Evolutionary conservation across 2,888 invertebrate species (phyloP).

Genomic region (Tanypteryx hageni): DNA sequence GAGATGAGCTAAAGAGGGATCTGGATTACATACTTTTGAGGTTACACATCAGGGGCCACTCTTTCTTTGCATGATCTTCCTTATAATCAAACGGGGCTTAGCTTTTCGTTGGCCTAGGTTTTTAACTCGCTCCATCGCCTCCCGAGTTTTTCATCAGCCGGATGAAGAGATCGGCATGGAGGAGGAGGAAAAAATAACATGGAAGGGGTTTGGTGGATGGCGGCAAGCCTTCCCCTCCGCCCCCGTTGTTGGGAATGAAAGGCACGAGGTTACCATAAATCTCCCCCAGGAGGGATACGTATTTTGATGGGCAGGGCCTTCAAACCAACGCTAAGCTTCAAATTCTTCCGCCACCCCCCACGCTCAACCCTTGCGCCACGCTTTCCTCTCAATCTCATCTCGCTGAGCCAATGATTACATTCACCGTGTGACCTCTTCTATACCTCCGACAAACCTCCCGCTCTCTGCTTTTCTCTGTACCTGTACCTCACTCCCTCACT

Average conservation of each 20-base stretch:
- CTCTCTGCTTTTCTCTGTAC: not conserved
- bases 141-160: not conserved
- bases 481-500: not conserved
- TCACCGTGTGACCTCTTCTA: not conserved
- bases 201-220: not conserved
- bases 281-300: slow-evolving; percentile 13
- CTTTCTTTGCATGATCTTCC: not conserved
- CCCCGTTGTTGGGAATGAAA: not conserved
- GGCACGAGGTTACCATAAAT: slow-evolving; percentile 6
- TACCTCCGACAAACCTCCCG: not conserved
- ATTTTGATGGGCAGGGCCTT: slow-evolving; percentile 11
- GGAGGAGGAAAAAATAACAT: not conserved
- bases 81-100: not conserved
- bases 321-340: not conserved
- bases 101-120: not conserved
- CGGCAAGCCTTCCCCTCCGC: not conserved
- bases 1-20: not conserved
- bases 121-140: not conserved
- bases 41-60: not conserved
- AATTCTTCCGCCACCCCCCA: too few species aligned
- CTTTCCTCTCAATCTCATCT: not conserved
- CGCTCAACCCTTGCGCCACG: too few species aligned
- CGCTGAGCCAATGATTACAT: slow-evolving; percentile 18
- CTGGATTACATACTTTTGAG: not conserved
- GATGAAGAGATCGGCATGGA: not conserved